Base-by-base conservation (phyloP, 2,113 vertebrate genomes). In the Jacana jacana region DNA sequence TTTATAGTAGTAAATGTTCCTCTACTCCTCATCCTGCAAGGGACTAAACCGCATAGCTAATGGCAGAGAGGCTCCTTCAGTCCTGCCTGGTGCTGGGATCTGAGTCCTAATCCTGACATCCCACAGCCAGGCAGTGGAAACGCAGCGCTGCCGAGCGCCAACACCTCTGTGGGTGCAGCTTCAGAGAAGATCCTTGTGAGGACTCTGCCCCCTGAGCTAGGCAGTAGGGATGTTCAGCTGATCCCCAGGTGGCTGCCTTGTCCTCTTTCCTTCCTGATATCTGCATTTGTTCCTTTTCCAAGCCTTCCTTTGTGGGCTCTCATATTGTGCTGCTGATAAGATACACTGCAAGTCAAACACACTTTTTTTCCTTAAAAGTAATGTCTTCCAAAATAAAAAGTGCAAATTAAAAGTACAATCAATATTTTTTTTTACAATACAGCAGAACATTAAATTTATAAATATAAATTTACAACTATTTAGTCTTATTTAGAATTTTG, bases 341-440 rank as follows among this genome's bases (percentile, higher is more conserved):
- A 77, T 4, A 73, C 3, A 15, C 6, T 30, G 61, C 9, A 81
- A 86, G 20, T 64, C 46, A 91, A 63, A 81, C 39, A 77, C 9
- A 10, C 17, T 61, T 57, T 66, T 76, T 23, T 35, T 35, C 10
- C 46, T 22, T 27, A 27, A 54, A 83, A 88, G 16, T 64, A 0
- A 69, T 42, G 16, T 86, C 51, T 91, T 65, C 16, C 42, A 58
- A 87, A 83, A 68, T 31, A 87, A 42, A 81, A 97, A 94, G 95
- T 96, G 92, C 88, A 77, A 91, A 91, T 4, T 52, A 44, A 83
- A 91, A 91, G 46, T 40, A 68, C 30, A 90, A 71, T 88, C 80
- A 42, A 83, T 31, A 28, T 89, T 7, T 85, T 54, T 54, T 89
- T 46, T 57, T 31, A 69, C 31, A 81, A 35, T 60, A 86, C 54